A percentile compares a stretch with the other conserved stretches of the same genome.
phyloP scores from a whole-genome alignment of 2,797 vertebrate genomes.

The Chelidonichthys spinosus region DNA sequence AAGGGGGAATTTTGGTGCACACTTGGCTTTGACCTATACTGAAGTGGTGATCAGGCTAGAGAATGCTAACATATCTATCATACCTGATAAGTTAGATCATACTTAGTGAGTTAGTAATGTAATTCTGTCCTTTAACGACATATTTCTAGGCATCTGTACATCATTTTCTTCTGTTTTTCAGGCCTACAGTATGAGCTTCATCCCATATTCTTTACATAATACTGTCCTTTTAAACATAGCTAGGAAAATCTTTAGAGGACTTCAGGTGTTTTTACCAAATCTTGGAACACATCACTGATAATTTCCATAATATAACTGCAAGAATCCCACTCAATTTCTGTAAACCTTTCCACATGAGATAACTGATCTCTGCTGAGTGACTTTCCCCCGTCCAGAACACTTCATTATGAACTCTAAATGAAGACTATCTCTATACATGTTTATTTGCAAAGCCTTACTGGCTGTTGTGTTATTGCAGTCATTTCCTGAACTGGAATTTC shows the following conservation, averaged over 20 bases:
- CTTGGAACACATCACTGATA: constrained; percentile 26
- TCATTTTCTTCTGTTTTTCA: neutral
- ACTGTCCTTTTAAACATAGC: constrained; percentile 30
- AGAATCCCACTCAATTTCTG: constrained; percentile 34
- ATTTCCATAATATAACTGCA: constrained; percentile 52
- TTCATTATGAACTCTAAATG: constrained; percentile 46
- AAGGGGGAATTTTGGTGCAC: constrained; percentile 31
- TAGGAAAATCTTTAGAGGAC: constrained; percentile 31
- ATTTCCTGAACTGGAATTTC: constrained; percentile 73
- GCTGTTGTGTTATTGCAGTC: constrained; percentile 66
- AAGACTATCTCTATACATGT: constrained; percentile 56
- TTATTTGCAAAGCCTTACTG: constrained; percentile 61
- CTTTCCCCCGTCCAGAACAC: constrained; percentile 31
- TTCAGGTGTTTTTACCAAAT: constrained; percentile 30
- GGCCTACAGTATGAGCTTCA: neutral
- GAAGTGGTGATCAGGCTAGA: constrained; percentile 27
- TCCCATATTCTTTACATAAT: constrained; percentile 7
- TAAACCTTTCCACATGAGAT: constrained; percentile 28
- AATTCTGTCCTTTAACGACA: neutral
- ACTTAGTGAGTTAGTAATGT: neutral
- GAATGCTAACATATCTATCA: neutral
- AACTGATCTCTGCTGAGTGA: constrained; percentile 5
- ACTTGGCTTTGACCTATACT: constrained; percentile 34
- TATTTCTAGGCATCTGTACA: constrained; percentile 14
- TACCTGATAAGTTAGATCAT: neutral